Evolutionary conservation across 2,888 invertebrate genomes (phyloP).

Genomic region (Abrostola tripartita): DNA sequence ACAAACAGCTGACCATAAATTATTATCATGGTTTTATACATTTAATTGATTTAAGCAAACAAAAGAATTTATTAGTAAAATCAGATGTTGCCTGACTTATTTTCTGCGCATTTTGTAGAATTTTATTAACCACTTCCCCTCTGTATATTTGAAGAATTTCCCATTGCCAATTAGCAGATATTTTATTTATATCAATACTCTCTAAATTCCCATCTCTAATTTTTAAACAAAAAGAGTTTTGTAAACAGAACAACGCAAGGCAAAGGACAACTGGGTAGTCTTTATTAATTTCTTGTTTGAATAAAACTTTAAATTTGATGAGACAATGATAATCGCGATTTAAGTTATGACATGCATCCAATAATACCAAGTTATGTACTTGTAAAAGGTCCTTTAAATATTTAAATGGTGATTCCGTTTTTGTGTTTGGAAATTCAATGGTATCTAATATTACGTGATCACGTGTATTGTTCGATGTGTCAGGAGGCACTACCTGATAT

Average conservation of each 20-base stretch:
- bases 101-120: slow-evolving; percentile 68
- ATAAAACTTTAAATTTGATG: slow-evolving; percentile 76
- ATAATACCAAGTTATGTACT: slow-evolving; percentile 68
- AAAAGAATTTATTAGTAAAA: slow-evolving; percentile 67
- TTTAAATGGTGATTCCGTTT: slow-evolving; percentile 72
- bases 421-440: slow-evolving; percentile 74
- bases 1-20: too few relatives aligned
- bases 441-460: slow-evolving; percentile 68
- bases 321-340: slow-evolving; percentile 63
- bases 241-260: slow-evolving; percentile 65
- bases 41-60: slow-evolving; percentile 69
- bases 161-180: slow-evolving; percentile 82
- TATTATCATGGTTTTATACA: slow-evolving; percentile 28
- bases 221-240: slow-evolving; percentile 70
- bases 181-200: slow-evolving; percentile 65
- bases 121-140: slow-evolving; percentile 66
- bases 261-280: slow-evolving; percentile 66
- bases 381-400: slow-evolving; percentile 74
- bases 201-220: slow-evolving; percentile 65
- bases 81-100: slow-evolving; percentile 56
- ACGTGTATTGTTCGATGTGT: slow-evolving; percentile 4
- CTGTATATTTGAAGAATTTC: slow-evolving; percentile 76
- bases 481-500: slow-evolving; percentile 17
- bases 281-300: slow-evolving; percentile 66
- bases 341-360: slow-evolving; percentile 58